Base-by-base conservation (phyloP, 1,140 invertebrate species). In the Copidosoma floridanum region DNA sequence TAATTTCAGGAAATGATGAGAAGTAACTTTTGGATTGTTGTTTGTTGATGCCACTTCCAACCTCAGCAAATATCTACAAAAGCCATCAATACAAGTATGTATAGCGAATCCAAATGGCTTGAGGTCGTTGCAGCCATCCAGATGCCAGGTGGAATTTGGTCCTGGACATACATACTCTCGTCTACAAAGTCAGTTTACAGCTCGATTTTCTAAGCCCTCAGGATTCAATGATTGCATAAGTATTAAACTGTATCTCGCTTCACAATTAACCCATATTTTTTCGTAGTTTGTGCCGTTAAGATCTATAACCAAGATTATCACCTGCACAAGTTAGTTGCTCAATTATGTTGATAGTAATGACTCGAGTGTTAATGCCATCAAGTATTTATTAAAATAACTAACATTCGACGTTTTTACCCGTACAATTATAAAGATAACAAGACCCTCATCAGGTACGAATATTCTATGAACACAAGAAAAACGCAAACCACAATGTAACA, bases 71-170 rank as follows among this genome's bases (percentile, higher is more conserved):
- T 65, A 48, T 26, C 66, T 41, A 8, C 68, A 73, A 57, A 67
- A 74, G 0, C 73, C 73, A 61, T 74, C 70, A 8, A 51, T 35
- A 11, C 48, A 51, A 16, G 2, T 29, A 51, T 51, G 48, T 7
- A 51, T 35, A 1, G 5, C 26, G 35, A 51, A 51, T 4, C 27
- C 48, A 51, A 35, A 51, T 16, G 4, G 47, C 12, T 32, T 75
- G 1, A 74, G 61, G 55, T 74, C 73, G 47, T 74, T 70, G 61
- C 70, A 71, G 0, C 59, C 65, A 63, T 76, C 71, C 1, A 72
- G 48, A 61, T 76, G 74, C 72, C 73, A 75, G 0, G 67, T 5
- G 61, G 46, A 64, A 55, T 71, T 71, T 56, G 71, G 71, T 7
- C 72, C 71, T 47, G 29, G 54, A 8, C 23, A 40, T 20, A 29